Conservation (phyloP, 2,888 invertebrate genomes). For the Lagria hirta region DNA sequence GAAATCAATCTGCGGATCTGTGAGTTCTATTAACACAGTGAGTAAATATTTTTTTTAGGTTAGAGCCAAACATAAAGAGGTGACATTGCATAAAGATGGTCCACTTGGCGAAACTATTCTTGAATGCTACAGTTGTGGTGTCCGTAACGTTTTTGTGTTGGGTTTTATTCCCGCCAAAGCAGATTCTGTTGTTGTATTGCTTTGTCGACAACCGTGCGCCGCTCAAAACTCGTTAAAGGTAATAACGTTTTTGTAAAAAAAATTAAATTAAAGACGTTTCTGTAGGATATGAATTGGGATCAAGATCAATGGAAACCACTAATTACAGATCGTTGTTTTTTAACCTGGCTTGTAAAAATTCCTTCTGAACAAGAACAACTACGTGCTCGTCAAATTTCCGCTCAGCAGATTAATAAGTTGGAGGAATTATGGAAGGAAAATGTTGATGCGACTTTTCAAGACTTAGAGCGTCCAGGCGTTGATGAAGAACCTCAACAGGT, state of each 20-base stretch:
- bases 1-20: no score
- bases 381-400: slow-evolving; percentile 93
- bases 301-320: slow-evolving; percentile 98
- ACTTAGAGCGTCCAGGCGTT: slow-evolving; percentile 96
- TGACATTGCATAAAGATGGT: slow-evolving; percentile 95
- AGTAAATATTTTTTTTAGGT: slow-evolving; percentile 46
- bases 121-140: slow-evolving; percentile 99
- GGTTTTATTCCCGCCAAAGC: slow-evolving; percentile 99
- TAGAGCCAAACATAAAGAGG: slow-evolving; percentile 98
- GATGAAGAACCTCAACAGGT: slow-evolving; percentile 98
- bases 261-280: slow-evolving; percentile 1
- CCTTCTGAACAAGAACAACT: slow-evolving; percentile 96
- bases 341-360: slow-evolving; percentile 97
- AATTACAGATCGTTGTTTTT: slow-evolving; percentile 93
- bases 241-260: slow-evolving; percentile 4
- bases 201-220: slow-evolving; percentile 98
- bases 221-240: slow-evolving; percentile 90
- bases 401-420: slow-evolving; percentile 94
- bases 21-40: slow-evolving; percentile 1
- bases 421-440: slow-evolving; percentile 99
- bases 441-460: slow-evolving; percentile 96
- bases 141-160: slow-evolving; percentile 95
- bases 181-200: slow-evolving; percentile 94
- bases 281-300: slow-evolving; percentile 96
- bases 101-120: slow-evolving; percentile 96